These are phyloP conservation scores for Thunnus thynnus DNA, from an alignment of 2,113 vertebrate species.

Conservation along the genomic window DNA sequence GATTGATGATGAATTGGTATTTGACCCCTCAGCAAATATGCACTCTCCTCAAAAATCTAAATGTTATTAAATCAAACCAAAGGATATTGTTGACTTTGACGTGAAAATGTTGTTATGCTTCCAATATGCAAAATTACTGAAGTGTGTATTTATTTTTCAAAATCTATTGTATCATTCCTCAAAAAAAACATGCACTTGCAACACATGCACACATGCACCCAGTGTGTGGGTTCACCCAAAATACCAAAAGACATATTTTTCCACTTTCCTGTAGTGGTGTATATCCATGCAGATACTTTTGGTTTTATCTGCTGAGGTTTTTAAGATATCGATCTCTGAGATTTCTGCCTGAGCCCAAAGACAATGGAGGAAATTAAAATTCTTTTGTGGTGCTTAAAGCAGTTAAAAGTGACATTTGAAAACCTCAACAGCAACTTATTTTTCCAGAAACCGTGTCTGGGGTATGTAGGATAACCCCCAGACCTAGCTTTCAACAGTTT, in stretches of 20 bases:
- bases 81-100: neutral
- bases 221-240: constrained; percentile 8
- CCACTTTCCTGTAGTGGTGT: constrained; percentile 37
- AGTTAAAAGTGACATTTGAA: constrained; percentile 58
- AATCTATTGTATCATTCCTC: neutral
- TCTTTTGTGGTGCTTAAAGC: constrained; percentile 38
- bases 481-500: constrained; percentile 36
- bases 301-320: constrained; percentile 56
- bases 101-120: neutral
- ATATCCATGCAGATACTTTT: constrained; percentile 26
- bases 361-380: constrained; percentile 60
- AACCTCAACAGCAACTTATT: constrained; percentile 58
- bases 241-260: constrained; percentile 48
- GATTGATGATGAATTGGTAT: neutral
- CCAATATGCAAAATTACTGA: constrained; percentile 9
- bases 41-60: neutral
- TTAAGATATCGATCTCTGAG: constrained; percentile 48
- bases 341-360: constrained; percentile 34
- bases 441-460: constrained; percentile 54
- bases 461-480: constrained; percentile 37
- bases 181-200: constrained; percentile 2
- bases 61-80: neutral
- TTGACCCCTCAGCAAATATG: neutral
- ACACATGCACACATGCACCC: constrained; percentile 10
- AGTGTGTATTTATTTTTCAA: constrained; percentile 14